A percentile compares a stretch with the other conserved stretches of the same genome.
Evolutionary conservation across 2,888 invertebrate species (phyloP).

Genomic region (Drosophila tripunctata): DNA sequence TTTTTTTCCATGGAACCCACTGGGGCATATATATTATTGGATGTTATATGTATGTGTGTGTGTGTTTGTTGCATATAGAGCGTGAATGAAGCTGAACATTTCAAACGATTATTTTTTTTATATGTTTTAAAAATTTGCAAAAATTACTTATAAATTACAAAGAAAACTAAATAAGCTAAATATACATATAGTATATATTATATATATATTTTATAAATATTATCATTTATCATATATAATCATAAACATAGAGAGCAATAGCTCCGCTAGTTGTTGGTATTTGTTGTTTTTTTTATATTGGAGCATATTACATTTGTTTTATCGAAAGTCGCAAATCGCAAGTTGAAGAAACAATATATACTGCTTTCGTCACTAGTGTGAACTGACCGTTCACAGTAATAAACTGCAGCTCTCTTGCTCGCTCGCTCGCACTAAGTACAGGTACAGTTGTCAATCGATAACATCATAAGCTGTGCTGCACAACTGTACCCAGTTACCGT

Average conservation of each 20-base stretch:
- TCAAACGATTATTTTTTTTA: slow-evolving; percentile 42
- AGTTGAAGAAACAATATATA: slow-evolving; percentile 30
- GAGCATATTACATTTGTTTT: slow-evolving; percentile 57
- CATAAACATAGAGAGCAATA: slow-evolving; percentile 46
- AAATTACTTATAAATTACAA: slow-evolving; percentile 54
- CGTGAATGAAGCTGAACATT: slow-evolving; percentile 37
- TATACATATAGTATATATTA: slow-evolving; percentile 54
- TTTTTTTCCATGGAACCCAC: slow-evolving; percentile 77
- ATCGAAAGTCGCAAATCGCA: slow-evolving; percentile 14
- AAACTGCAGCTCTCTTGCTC: slow-evolving; percentile 38
- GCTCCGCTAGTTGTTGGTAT: no score
- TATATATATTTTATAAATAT: slow-evolving; percentile 6
- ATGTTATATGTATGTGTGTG: slow-evolving; percentile 54
- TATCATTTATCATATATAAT: slow-evolving; percentile 42
- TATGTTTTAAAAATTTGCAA: slow-evolving; percentile 58
- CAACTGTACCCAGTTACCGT: slow-evolving; percentile 35
- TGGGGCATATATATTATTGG: slow-evolving; percentile 78
- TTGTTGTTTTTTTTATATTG: slow-evolving; percentile 56
- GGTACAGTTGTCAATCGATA: slow-evolving; percentile 36
- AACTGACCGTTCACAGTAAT: no score
- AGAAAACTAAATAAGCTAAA: slow-evolving; percentile 75
- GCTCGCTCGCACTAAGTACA: slow-evolving; percentile 15
- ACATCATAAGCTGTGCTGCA: slow-evolving; percentile 7
- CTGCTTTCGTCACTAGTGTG: no score
- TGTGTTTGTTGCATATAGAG: slow-evolving; percentile 47